Evolutionary conservation across 2,888 invertebrate species (phyloP), one percentile per base, ranked within the genome.

Genomic region (Agonum fuliginosum): DNA sequence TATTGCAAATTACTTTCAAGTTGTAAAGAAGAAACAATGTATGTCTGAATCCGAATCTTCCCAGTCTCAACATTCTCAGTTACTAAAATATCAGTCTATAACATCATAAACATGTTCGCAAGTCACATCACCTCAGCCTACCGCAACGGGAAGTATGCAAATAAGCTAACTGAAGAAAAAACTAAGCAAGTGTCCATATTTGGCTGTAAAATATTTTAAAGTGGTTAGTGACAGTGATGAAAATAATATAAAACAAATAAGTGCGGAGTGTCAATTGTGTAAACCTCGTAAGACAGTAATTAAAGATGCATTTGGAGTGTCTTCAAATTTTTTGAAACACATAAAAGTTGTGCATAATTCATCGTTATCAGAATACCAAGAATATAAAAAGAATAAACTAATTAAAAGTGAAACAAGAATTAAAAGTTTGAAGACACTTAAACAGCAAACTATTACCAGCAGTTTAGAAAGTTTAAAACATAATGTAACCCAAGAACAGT

Each of bases 381-480:
- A 41, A 41, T n/a, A 41, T 41, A 41, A 41, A 41, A 41, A 41
- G n/a, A 41, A n/a, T 41, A 41, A 41, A n/a, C 2, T n/a, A 41
- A 41, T 6, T 41, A n/a, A 41, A 41, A 41, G 12, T n/a, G 12
- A 6, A 41, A 41, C 10, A 41, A 41, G 10, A n/a, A 41, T 6
- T 41, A 41, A 6, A 41, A 41, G 10, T 41, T 41, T n/a, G 3
- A 4, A 41, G 10, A 41, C n/a, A n/a, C 41, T 41, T n/a, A 41
- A 41, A 41, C n/a, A n/a, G n/a, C n/a, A n/a, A n/a, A 41, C 41
- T n/a, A 41, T 41, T 41, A 41, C 4, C 3, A 41, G 41, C 3
- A 41, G 12, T 41, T n/a, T 41, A 6, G 8, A 41, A 41, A 41
- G 10, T 41, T 41, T 41, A n/a, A 41, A 41, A 41, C 3, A 41